Evolutionary conservation across 2,797 vertebrate species (phyloP).

Genomic region (Pipistrellus pygmaeus): DNA sequence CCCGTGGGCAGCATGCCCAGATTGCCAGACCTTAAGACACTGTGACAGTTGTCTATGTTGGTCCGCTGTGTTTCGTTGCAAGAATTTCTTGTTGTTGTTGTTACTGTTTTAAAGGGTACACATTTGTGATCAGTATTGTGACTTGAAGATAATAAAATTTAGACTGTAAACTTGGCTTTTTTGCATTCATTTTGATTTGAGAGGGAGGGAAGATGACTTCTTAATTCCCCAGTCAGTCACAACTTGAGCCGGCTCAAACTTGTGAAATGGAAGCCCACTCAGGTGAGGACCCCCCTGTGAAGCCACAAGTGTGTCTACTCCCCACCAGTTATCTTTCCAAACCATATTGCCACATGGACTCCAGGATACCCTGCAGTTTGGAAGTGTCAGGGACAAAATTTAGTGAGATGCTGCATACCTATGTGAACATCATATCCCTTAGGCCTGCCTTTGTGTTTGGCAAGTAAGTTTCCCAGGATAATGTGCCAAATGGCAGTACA

Average conservation of each 20-base stretch:
- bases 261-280: slow-evolving; percentile 8
- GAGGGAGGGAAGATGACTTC: neutral
- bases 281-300: neutral
- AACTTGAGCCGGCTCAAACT: neutral
- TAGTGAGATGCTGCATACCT: neutral
- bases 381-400: neutral
- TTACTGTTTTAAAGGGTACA: slow-evolving; percentile 76
- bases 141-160: slow-evolving; percentile 78
- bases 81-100: slow-evolving; percentile 75
- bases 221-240: neutral
- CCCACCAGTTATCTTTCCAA: neutral
- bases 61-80: slow-evolving; percentile 76
- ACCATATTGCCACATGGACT: neutral
- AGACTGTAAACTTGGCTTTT: slow-evolving; percentile 62
- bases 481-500: neutral
- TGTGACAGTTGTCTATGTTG: slow-evolving; percentile 87
- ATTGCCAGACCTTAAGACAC: slow-evolving; percentile 88
- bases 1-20: slow-evolving; percentile 73
- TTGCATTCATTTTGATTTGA: slow-evolving; percentile 61
- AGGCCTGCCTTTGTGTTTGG: neutral
- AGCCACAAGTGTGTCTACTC: neutral
- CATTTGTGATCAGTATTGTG: slow-evolving; percentile 77
- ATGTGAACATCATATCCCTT: neutral
- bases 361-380: neutral
- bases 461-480: neutral